Evolutionary conservation across 1,140 invertebrate genomes (phyloP).

Genomic region (Cherax destructor): DNA sequence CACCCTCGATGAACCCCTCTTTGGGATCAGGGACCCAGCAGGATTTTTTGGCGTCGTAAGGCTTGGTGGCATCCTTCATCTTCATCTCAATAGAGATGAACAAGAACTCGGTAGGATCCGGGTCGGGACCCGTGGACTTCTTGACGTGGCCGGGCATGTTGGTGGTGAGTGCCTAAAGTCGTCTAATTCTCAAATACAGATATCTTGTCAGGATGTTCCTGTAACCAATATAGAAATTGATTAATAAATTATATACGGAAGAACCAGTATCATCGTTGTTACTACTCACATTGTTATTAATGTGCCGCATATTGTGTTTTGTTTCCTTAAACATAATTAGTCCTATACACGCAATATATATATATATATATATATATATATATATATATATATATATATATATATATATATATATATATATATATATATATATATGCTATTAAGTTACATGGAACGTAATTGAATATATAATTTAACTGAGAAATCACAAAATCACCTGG

Average conservation of each 20-base stretch:
- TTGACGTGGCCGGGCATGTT: conserved; percentile 72
- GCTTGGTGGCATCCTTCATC: conserved; percentile 46
- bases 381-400: conserved; percentile 32
- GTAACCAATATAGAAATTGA: not conserved
- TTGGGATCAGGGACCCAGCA: conserved; percentile 70
- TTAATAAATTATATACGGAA: too few relatives aligned
- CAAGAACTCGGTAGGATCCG: conserved; percentile 95
- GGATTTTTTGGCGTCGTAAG: conserved; percentile 70
- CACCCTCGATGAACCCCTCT: conserved; percentile 47
- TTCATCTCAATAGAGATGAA: conserved; percentile 89
- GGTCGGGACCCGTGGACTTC: conserved; percentile 79
- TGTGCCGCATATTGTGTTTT: too few relatives aligned
- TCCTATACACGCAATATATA: not conserved
- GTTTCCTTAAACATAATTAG: too few relatives aligned
- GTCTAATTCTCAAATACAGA: not conserved
- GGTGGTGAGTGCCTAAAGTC: conserved; percentile 50
- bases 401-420: conserved; percentile 31
- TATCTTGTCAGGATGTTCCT: not conserved
- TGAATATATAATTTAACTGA: too few relatives aligned
- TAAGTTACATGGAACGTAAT: too few relatives aligned
- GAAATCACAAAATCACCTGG: too few relatives aligned
- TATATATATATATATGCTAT: conserved; percentile 7
- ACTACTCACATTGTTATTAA: too few relatives aligned
- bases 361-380: conserved; percentile 12
- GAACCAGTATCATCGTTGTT: too few relatives aligned